Conservation (phyloP, 2,113 vertebrate genomes). For the Miniopterus natalensis region DNA sequence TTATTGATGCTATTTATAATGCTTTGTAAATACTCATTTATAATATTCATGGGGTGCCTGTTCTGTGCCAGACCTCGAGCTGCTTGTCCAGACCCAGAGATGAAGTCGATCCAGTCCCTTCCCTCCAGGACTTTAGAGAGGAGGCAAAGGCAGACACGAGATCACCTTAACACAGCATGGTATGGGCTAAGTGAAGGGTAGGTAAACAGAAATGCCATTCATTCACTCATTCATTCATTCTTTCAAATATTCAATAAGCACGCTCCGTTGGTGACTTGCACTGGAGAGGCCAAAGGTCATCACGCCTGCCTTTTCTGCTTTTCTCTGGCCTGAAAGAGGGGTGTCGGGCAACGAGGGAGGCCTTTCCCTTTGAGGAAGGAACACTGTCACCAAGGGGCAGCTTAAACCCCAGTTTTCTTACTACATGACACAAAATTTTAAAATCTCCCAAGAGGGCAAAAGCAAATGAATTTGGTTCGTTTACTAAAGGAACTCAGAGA, state of each 20-base stretch:
- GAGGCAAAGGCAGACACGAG: not conserved
- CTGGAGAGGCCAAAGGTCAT: not conserved
- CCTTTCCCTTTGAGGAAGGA: not conserved
- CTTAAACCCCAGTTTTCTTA: not conserved
- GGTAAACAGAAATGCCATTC: no score
- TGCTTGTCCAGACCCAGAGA: not conserved
- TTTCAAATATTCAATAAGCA: not conserved
- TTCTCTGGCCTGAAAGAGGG: not conserved
- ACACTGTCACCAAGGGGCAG: not conserved
- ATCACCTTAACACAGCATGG: no score
- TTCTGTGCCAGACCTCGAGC: not conserved
- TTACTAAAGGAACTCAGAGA: constrained; percentile 10
- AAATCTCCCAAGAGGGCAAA: not conserved
- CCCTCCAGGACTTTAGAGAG: not conserved
- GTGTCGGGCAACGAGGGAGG: not conserved
- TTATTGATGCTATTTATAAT: not conserved
- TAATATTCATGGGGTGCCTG: not conserved
- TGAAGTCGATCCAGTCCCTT: not conserved
- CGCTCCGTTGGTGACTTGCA: not conserved
- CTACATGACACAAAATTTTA: not conserved
- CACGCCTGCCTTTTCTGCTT: not conserved
- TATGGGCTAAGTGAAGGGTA: not conserved
- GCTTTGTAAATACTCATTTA: not conserved
- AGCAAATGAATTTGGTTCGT: not conserved
- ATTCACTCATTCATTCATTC: not conserved